These are phyloP conservation scores for Theristicus caerulescens DNA, from an alignment of 2,113 vertebrate species.

Conservation along the genomic window DNA sequence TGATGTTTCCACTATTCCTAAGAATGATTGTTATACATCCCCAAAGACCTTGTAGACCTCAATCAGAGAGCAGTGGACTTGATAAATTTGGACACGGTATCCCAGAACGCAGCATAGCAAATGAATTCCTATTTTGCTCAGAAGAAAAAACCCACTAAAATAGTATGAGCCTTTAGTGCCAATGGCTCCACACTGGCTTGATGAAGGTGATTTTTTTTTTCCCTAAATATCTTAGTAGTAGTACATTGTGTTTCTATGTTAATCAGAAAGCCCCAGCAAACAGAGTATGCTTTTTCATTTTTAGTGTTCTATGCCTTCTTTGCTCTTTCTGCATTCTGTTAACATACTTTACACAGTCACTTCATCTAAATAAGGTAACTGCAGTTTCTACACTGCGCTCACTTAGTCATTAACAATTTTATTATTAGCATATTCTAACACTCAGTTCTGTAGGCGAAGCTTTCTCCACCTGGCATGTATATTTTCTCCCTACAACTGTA, in stretches of 20 bases:
- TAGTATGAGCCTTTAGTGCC: not conserved
- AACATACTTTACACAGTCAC: conserved; percentile 51
- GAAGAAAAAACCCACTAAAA: not conserved
- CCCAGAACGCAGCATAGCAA: not conserved
- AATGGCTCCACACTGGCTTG: not conserved
- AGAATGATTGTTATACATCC: not conserved
- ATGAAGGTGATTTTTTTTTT: not conserved
- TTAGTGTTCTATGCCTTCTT: conserved; percentile 19
- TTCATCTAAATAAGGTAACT: conserved; percentile 63
- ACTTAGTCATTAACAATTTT: conserved; percentile 68
- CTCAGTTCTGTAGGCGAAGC: conserved; percentile 42
- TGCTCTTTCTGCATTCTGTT: conserved; percentile 41
- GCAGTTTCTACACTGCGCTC: conserved; percentile 31
- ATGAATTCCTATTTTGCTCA: not conserved
- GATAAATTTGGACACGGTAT: not conserved
- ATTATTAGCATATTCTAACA: conserved; percentile 58
- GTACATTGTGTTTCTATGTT: conserved; percentile 9
- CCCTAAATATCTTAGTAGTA: not conserved
- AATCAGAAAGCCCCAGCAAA: not conserved
- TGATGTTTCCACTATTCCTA: not conserved
- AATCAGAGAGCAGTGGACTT: not conserved
- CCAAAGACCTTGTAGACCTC: not conserved
- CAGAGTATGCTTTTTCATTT: conserved; percentile 49
- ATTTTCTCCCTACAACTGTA: conserved; percentile 33
- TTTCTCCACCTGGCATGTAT: conserved; percentile 30